These are phyloP conservation scores for Thamnaconus septentrionalis DNA, from an alignment of 2,113 vertebrate species.

Conservation along the genomic window DNA sequence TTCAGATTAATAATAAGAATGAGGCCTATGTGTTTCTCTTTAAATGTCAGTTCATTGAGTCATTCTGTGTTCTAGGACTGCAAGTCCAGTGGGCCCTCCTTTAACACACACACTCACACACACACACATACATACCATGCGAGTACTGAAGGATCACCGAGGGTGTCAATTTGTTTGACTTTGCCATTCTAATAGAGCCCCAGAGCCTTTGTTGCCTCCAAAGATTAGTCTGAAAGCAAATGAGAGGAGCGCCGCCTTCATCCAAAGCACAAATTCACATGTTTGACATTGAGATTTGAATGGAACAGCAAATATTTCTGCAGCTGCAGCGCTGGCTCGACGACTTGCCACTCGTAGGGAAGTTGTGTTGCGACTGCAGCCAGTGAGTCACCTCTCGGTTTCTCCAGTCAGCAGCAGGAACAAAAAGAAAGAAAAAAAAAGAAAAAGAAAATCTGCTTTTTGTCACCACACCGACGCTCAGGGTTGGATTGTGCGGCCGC, in stretches of 20 bases:
- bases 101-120: slow-evolving; percentile 33
- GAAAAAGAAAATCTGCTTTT: neutral
- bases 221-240: too few relatives aligned
- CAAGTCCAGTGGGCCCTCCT: slow-evolving; percentile 14
- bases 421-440: too few relatives aligned
- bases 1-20: neutral
- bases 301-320: too few relatives aligned
- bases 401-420: slow-evolving; percentile 25
- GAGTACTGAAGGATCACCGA: neutral
- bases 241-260: too few relatives aligned
- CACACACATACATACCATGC: neutral
- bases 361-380: slow-evolving; percentile 17
- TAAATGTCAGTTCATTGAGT: slow-evolving; percentile 8
- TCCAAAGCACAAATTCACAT: too few relatives aligned
- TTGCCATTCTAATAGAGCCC: too few relatives aligned
- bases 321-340: too few relatives aligned
- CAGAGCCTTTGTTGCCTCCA: too few relatives aligned
- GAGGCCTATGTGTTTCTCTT: neutral
- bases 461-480: slow-evolving; percentile 5
- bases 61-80: neutral
- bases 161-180: slow-evolving; percentile 41
- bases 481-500: neutral
- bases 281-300: too few relatives aligned
- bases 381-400: slow-evolving; percentile 39
- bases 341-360: neutral